These are phyloP conservation scores for Lycaena phlaeas DNA, from an alignment of 2,888 invertebrate genomes.

Conservation along the genomic window DNA sequence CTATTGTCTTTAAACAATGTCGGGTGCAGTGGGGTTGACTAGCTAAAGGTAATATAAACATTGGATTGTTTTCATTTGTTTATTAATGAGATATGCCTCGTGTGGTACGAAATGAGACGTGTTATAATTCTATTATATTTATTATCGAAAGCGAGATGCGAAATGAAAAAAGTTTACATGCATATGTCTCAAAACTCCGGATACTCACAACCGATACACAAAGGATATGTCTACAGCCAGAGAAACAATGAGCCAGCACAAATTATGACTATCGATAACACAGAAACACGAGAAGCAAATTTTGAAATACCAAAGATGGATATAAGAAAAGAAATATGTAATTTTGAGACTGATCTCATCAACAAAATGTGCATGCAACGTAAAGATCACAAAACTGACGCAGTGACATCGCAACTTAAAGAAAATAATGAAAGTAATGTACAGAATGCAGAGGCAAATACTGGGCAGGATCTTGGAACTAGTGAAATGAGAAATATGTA, in stretches of 20 bases:
- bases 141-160: slow-evolving; percentile 29
- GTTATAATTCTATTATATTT: slow-evolving; percentile 32
- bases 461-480: too few relatives aligned
- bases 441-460: not conserved
- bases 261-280: slow-evolving; percentile 21
- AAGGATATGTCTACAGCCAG: slow-evolving; percentile 32
- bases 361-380: not conserved
- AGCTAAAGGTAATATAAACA: slow-evolving; percentile 52
- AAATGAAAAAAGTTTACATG: slow-evolving; percentile 25
- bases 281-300: not conserved
- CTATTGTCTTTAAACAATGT: slow-evolving; percentile 39
- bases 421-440: not conserved
- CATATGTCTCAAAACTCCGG: not conserved
- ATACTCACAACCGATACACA: not conserved
- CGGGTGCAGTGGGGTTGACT: slow-evolving; percentile 28
- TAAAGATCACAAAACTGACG: not conserved
- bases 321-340: not conserved
- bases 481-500: slow-evolving; percentile 23
- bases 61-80: not conserved
- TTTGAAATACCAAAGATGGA: not conserved
- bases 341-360: not conserved
- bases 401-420: not conserved
- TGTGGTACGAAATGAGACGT: slow-evolving; percentile 32
- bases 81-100: slow-evolving; percentile 25
- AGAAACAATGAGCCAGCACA: slow-evolving; percentile 25